Evolutionary conservation across 53 echinoderm and acorn worm species (phyloP).

Genomic region (Paracentrotus lividus): DNA sequence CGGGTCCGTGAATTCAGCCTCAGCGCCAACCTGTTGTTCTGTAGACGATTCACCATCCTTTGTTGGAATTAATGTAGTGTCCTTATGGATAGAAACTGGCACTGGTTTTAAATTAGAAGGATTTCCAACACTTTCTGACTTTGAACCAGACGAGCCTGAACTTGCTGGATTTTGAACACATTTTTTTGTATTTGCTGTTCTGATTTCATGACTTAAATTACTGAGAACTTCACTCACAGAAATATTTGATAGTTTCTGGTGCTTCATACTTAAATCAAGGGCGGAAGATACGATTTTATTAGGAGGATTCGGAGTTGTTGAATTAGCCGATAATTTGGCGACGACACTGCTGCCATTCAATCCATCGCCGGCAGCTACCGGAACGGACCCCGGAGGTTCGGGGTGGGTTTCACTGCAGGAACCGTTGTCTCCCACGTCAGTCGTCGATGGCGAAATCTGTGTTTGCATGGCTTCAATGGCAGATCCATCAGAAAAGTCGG

Average conservation of each 20-base stretch:
- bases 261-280: constrained; percentile 58
- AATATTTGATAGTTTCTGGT: constrained; percentile 7
- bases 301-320: not conserved
- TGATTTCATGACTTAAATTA: constrained; percentile 42
- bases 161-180: not conserved
- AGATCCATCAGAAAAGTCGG: constrained; percentile 13
- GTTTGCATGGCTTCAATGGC: constrained; percentile 22
- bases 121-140: not conserved
- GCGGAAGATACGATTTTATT: not conserved
- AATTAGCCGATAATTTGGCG: not conserved
- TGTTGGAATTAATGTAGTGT: not conserved
- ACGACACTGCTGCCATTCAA: not conserved
- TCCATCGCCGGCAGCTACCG: not conserved
- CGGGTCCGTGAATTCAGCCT: not conserved
- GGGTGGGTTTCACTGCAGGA: not conserved
- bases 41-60: not conserved
- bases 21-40: not conserved
- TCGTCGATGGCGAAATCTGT: not conserved
- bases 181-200: constrained; percentile 12
- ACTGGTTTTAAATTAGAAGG: not conserved
- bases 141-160: not conserved
- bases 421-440: constrained; percentile 14
- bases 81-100: not conserved
- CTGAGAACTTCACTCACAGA: constrained; percentile 7
- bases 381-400: not conserved